A percentile compares a stretch with the other conserved stretches of the same genome.
phyloP scores from a whole-genome alignment of 2,113 vertebrate species.

The Actenoides hombroni region DNA sequence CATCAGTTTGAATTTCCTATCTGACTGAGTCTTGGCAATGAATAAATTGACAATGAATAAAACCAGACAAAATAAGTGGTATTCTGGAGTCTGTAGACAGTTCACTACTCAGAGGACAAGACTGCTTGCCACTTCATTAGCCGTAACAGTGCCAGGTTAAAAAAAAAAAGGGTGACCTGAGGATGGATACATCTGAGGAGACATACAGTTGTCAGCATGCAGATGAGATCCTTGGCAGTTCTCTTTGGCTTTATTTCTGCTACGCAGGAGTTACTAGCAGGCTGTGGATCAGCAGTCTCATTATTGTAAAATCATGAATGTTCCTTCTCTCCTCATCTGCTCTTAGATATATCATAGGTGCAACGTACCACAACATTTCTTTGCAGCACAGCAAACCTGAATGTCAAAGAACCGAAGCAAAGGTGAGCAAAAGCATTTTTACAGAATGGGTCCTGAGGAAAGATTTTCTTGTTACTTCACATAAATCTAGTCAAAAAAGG shows the following conservation, averaged over 20 bases:
- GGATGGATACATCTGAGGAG: not conserved
- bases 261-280: not conserved
- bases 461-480: not conserved
- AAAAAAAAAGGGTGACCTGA: not conserved
- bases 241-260: not conserved
- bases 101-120: not conserved
- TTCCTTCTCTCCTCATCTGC: conserved; percentile 10
- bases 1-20: not conserved
- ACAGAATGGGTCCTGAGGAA: not conserved
- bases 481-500: not conserved
- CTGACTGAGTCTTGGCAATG: not conserved
- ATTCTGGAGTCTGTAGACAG: not conserved
- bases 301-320: conserved; percentile 48
- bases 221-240: not conserved
- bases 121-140: not conserved
- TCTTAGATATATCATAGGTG: conserved; percentile 3
- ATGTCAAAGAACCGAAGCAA: not conserved
- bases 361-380: not conserved
- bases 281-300: conserved; percentile 14
- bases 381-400: not conserved
- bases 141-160: not conserved
- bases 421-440: not conserved
- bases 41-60: not conserved
- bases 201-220: not conserved
- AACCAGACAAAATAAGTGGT: not conserved